A percentile compares a stretch with the other conserved stretches of the same genome.
Conservation (phyloP, 2,113 vertebrate species). For the Emydura subglobosa region DNA sequence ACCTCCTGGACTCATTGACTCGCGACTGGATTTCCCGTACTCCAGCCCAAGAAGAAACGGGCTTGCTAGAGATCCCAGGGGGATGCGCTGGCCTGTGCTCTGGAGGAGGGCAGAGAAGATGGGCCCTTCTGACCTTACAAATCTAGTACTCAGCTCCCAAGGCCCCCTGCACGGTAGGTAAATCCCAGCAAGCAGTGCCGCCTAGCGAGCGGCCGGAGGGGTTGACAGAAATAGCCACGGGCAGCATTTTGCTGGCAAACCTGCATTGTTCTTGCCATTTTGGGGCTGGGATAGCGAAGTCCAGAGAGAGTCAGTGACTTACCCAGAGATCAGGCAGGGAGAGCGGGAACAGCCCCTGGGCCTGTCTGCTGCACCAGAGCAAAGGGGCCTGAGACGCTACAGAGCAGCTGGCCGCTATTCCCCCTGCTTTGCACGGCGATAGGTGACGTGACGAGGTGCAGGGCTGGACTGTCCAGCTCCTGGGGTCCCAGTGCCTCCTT, state of each 20-base stretch:
- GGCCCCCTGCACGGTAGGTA: no score
- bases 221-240: not conserved
- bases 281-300: no score
- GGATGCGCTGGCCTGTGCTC: not conserved
- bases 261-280: not conserved
- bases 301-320: not conserved
- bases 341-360: not conserved
- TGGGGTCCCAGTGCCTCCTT: not conserved
- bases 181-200: not conserved
- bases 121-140: not conserved
- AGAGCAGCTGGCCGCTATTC: not conserved
- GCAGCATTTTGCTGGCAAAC: not conserved
- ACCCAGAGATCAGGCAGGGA: not conserved
- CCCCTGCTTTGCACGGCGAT: not conserved
- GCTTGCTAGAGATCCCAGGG: not conserved
- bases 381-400: not conserved
- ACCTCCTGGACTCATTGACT: not conserved
- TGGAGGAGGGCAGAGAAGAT: not conserved
- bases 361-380: not conserved
- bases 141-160: not conserved
- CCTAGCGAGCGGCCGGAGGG: not conserved
- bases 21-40: not conserved
- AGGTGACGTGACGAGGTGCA: not conserved
- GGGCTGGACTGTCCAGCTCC: not conserved
- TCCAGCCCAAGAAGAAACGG: not conserved